phyloP scores from a whole-genome alignment of 2,113 vertebrate species.

The Cyanoderma ruficeps region DNA sequence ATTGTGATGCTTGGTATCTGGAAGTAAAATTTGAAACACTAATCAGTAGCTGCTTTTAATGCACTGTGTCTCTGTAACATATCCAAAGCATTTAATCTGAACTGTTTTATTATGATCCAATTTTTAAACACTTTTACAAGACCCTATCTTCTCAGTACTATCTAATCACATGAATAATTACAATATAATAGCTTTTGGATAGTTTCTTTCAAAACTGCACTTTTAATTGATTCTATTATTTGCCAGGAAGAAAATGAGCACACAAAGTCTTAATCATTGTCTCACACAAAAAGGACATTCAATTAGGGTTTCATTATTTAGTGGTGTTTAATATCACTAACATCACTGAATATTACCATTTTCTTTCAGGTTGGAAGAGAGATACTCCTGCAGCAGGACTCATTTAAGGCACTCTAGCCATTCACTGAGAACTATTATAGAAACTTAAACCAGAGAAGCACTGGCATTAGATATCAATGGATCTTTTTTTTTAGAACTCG shows the following conservation, averaged over 20 bases:
- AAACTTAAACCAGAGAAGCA: not conserved
- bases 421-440: not conserved
- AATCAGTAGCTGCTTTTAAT: not conserved
- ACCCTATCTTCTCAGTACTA: not conserved
- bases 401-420: not conserved
- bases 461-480: not conserved
- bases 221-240: not conserved
- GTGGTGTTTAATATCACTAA: not conserved
- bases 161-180: not conserved
- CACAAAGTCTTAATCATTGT: not conserved
- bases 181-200: not conserved
- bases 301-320: not conserved
- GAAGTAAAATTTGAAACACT: not conserved
- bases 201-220: not conserved
- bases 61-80: not conserved
- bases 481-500: not conserved
- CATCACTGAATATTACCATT: not conserved
- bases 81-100: not conserved
- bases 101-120: not conserved
- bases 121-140: not conserved
- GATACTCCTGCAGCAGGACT: not conserved
- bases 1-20: not conserved
- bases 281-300: not conserved
- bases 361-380: not conserved
- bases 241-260: not conserved